Evolutionary conservation across 35 echinoderm and acorn worm species (phyloP).

Genomic region (Anneissia japonica): DNA sequence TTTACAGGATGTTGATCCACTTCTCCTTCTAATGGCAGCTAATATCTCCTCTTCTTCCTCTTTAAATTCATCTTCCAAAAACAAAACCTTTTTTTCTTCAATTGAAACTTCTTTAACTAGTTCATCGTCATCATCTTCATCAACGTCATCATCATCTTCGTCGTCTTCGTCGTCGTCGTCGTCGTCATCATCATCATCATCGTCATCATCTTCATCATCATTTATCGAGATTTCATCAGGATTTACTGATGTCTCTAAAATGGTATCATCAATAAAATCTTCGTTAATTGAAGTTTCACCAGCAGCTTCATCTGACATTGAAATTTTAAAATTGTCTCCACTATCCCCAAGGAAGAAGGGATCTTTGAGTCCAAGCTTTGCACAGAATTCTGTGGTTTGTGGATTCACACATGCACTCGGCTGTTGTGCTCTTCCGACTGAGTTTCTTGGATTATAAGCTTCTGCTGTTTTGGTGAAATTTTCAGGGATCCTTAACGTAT

Average conservation of each 20-base stretch:
- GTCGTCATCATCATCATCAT: slow-evolving; percentile 5
- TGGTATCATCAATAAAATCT: background rate
- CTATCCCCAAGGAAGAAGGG: slow-evolving; percentile 1
- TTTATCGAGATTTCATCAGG: slow-evolving; percentile 5
- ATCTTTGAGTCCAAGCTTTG: slow-evolving; percentile 51
- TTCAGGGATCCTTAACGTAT: slow-evolving; percentile 57
- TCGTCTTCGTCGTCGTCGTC: background rate
- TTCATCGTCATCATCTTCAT: background rate
- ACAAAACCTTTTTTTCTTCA: background rate
- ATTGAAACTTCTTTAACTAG: background rate
- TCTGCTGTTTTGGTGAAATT: slow-evolving; percentile 72
- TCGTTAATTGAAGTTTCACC: background rate
- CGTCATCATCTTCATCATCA: slow-evolving; percentile 20
- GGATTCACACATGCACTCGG: slow-evolving; percentile 59
- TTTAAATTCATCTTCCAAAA: background rate
- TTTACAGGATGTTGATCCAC: background rate
- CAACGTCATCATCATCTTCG: background rate
- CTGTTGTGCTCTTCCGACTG: slow-evolving; percentile 32
- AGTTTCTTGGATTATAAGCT: slow-evolving; percentile 60
- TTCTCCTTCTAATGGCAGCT: background rate
- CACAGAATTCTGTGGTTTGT: slow-evolving; percentile 74
- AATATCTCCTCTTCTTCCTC: background rate
- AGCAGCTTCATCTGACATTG: background rate
- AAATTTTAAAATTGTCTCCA: background rate
- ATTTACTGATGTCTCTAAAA: background rate